Conservation (phyloP, 2,797 vertebrate species). For the Myotis planiceps region DNA sequence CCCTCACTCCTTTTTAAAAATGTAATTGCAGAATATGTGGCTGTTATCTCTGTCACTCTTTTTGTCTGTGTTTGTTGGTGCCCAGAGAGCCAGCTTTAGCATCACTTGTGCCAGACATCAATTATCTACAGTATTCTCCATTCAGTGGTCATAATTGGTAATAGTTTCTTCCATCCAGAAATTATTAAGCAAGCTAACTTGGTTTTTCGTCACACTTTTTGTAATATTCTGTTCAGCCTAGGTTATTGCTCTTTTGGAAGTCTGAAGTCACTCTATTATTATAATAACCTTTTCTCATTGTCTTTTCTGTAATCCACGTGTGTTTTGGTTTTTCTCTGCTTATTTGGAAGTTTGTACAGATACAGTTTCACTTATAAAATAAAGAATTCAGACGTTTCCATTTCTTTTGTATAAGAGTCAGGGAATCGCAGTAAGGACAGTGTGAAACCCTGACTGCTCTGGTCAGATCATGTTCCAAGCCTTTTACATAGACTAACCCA, state of each 20-base stretch:
- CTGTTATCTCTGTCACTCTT: neutral
- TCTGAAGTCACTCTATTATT: neutral
- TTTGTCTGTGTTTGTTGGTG: neutral
- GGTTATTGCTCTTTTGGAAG: neutral
- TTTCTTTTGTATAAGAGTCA: neutral
- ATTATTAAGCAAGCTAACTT: neutral
- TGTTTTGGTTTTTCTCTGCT: neutral
- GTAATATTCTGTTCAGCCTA: neutral
- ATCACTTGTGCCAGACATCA: neutral
- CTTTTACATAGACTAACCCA: neutral
- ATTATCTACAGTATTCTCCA: neutral
- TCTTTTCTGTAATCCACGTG: neutral
- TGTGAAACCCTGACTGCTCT: neutral
- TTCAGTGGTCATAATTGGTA: no score
- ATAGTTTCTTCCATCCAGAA: neutral
- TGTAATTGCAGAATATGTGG: neutral
- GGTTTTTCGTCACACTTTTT: neutral
- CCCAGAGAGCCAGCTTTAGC: neutral
- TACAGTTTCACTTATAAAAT: accelerated
- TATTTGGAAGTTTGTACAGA: neutral
- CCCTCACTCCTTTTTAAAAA: neutral
- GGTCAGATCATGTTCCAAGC: neutral
- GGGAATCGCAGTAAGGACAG: neutral
- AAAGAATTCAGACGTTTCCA: neutral
- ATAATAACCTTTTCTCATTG: no score